A percentile compares a stretch with the other conserved stretches of the same genome.
These are phyloP conservation scores for Sebastes steindachneri DNA, from an alignment of 2,797 vertebrate genomes.

Conservation along the genomic window DNA sequence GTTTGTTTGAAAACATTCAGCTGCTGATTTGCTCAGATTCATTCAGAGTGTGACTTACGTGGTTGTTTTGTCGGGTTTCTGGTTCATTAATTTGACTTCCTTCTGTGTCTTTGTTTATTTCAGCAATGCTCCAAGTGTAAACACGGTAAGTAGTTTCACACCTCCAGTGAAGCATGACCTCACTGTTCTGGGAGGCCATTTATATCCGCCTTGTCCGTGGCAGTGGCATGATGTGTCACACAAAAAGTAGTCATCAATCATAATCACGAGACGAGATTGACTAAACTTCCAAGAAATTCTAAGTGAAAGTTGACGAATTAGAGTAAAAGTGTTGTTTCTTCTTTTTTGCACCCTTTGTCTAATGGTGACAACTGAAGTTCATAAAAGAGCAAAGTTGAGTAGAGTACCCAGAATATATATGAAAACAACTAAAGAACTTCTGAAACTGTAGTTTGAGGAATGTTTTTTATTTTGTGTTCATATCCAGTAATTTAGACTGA, in stretches of 20 bases:
- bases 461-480: neutral
- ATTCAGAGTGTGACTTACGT: neutral
- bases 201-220: neutral
- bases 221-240: neutral
- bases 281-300: neutral
- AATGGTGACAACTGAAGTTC: neutral
- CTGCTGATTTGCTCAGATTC: neutral
- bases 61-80: neutral
- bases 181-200: neutral
- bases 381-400: neutral
- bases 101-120: constrained; percentile 70
- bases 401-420: neutral
- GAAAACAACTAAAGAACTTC: neutral
- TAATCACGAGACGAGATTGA: neutral
- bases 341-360: neutral
- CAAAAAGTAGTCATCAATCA: neutral
- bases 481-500: neutral
- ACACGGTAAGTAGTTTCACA: constrained; percentile 88
- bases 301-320: neutral
- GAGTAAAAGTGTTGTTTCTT: neutral
- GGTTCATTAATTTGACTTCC: constrained; percentile 1
- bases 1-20: neutral
- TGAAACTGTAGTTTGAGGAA: neutral
- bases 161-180: neutral
- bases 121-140: constrained; percentile 99